phyloP scores from a whole-genome alignment of 2,888 invertebrate genomes.

The Caradrina kadenii region DNA sequence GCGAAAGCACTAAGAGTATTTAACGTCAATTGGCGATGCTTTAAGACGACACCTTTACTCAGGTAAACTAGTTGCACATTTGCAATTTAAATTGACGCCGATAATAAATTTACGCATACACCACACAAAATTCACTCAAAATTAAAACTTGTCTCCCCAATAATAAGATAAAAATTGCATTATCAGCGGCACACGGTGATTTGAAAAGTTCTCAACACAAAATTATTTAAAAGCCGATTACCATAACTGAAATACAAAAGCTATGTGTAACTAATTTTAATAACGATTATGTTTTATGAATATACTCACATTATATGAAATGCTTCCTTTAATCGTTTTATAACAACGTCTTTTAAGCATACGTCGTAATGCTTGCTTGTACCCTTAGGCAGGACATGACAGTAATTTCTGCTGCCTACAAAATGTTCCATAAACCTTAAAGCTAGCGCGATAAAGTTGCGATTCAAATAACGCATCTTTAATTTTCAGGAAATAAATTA shows the following conservation, averaged over 20 bases:
- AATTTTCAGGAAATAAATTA: slow-evolving; percentile 16
- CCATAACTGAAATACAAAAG: slow-evolving; percentile 61
- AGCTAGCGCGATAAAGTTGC: slow-evolving; percentile 39
- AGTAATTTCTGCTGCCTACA: slow-evolving; percentile 8
- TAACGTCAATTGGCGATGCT: slow-evolving; percentile 55
- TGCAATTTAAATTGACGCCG: slow-evolving; percentile 57
- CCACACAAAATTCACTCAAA: slow-evolving; percentile 2
- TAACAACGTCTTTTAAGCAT: slow-evolving; percentile 73
- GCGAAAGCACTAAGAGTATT: slow-evolving; percentile 42
- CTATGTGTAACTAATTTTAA: slow-evolving; percentile 67
- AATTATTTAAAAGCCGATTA: slow-evolving; percentile 60
- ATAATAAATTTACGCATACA: slow-evolving; percentile 39
- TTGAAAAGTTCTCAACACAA: slow-evolving; percentile 53
- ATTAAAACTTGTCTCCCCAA: accelerated
- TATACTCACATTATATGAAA: slow-evolving; percentile 62
- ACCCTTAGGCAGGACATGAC: slow-evolving; percentile 47
- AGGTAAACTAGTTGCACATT: slow-evolving; percentile 56
- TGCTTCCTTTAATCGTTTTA: slow-evolving; percentile 73
- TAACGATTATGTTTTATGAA: slow-evolving; percentile 65
- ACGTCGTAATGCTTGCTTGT: slow-evolving; percentile 67
- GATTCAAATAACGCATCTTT: slow-evolving; percentile 27
- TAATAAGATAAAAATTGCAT: slow-evolving; percentile 4
- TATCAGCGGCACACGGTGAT: neutral
- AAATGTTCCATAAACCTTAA: slow-evolving; percentile 5
- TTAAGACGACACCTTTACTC: slow-evolving; percentile 63